Evolutionary conservation across 2,113 vertebrate genomes (phyloP).

Genomic region (Scomber scombrus): DNA sequence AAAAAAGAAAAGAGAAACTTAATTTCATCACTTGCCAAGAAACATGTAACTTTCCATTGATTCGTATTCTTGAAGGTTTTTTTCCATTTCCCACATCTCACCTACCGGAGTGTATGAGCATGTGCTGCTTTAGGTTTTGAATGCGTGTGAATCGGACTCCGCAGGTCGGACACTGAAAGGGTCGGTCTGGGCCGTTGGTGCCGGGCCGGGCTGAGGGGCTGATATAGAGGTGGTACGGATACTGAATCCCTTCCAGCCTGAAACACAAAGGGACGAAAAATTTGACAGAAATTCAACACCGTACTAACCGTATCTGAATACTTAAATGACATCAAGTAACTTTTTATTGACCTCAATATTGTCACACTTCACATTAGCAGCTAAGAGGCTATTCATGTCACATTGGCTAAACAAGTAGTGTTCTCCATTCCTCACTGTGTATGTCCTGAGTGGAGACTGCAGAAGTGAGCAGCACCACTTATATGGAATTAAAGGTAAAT

Average conservation of each 20-base stretch:
- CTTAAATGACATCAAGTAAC: background rate
- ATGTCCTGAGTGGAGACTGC: too few species aligned
- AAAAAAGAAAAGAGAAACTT: background rate
- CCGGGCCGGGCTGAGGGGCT: conserved; percentile 95
- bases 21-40: background rate
- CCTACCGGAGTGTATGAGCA: conserved; percentile 99
- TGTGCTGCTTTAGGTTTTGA: conserved; percentile 99
- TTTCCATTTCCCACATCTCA: background rate
- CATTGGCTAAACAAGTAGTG: too few species aligned
- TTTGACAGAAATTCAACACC: background rate
- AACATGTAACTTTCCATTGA: too few species aligned
- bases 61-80: background rate
- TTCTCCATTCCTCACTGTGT: too few species aligned
- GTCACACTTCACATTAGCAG: too few species aligned
- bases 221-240: conserved; percentile 97
- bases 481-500: too few species aligned
- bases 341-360: too few species aligned
- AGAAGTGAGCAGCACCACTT: too few species aligned
- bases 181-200: conserved; percentile 94
- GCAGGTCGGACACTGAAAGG: conserved; percentile 97
- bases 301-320: background rate
- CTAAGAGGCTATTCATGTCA: too few species aligned
- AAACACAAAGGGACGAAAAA: conserved; percentile 45
- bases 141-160: conserved; percentile 98
- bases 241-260: conserved; percentile 96